Base-by-base conservation (phyloP, 2,113 vertebrate genomes). In the Irena cyanogastra region DNA sequence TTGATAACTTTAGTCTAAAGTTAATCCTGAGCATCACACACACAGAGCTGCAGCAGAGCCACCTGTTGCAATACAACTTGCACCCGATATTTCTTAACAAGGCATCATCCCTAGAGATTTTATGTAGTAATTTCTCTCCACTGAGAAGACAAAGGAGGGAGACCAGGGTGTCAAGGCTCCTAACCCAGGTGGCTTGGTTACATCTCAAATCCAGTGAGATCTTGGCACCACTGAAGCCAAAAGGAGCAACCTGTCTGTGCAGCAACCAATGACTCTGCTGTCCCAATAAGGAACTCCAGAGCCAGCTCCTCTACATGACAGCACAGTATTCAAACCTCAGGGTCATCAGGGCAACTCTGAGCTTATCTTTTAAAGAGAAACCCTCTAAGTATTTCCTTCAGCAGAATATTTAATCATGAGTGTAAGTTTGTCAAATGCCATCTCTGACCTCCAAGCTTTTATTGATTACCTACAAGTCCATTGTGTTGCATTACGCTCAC, bases 391-490 rank as follows among this genome's bases (percentile, higher is more conserved):
- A 91, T 95, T 94, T 96, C 79, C 87, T 95, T 80, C 95, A 94
- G 90, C 92, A 93, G 94, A 96, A 96, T 97, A 95, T 96, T 97
- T 97, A 95, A 97, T 95, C 79, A 52, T 14, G 19, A 96, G 72
- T 83, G 68, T 83, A 95, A 95, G 89, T 96, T 94, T 96, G 97
- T 95, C 95, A 94, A 96, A 94, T 89, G 82, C 94, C 77, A 92
- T 90, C 94, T 87, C 76, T 97, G 96, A 97, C 96, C 95, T 97
- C 95, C 87, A 97, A 96, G 95, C 94, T 93, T 87, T 90, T 97
- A 97, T 97, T 94, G 97, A 97, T 97, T 96, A 88, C 61, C 93
- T 94, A 81, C 44, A 59, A 95, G 93, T 78, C 95, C 95, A 97
- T 95, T 97, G 96, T 94, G 84, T 94, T 96, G 95, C 96, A 93